These are phyloP conservation scores for Nomia melanderi DNA, from an alignment of 1,140 invertebrate genomes.

Conservation along the genomic window DNA sequence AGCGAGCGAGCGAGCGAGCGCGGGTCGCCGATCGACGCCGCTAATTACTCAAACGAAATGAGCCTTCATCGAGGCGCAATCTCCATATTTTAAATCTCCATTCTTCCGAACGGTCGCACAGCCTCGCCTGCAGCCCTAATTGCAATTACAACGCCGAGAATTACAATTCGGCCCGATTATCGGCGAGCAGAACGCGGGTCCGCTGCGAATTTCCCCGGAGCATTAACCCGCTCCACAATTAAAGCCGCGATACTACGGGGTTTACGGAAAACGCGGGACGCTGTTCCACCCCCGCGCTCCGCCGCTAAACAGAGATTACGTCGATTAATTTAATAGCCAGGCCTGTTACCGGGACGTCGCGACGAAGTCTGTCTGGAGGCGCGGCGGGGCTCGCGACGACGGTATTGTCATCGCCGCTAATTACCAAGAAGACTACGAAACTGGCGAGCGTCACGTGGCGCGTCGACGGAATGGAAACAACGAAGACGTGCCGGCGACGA, in stretches of 20 bases:
- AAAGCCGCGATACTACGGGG: not conserved
- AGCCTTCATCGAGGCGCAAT: slow-evolving; percentile 12
- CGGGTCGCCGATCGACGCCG: not conserved
- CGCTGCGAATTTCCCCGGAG: slow-evolving; percentile 25
- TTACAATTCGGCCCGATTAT: slow-evolving; percentile 38
- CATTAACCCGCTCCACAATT: slow-evolving; percentile 23
- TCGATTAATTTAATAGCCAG: slow-evolving; percentile 42
- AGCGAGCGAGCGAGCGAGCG: no score
- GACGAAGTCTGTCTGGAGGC: slow-evolving; percentile 25
- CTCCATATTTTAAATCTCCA: slow-evolving; percentile 20
- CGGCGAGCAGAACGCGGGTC: slow-evolving; percentile 13
- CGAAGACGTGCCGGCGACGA: not conserved
- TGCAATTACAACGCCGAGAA: slow-evolving; percentile 26
- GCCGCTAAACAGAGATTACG: slow-evolving; percentile 38
- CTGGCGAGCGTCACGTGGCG: slow-evolving; percentile 7
- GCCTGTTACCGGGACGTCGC: not conserved
- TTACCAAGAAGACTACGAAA: slow-evolving; percentile 20
- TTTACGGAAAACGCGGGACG: slow-evolving; percentile 18
- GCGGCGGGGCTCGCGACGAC: not conserved
- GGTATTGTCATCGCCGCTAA: slow-evolving; percentile 40
- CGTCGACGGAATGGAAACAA: no score
- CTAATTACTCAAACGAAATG: slow-evolving; percentile 27
- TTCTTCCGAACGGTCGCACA: slow-evolving; percentile 9
- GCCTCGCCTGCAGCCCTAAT: not conserved
- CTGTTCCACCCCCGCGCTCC: no score